Base-by-base conservation (phyloP, 2,797 vertebrate genomes). In the Oreonectes daqikongensis region DNA sequence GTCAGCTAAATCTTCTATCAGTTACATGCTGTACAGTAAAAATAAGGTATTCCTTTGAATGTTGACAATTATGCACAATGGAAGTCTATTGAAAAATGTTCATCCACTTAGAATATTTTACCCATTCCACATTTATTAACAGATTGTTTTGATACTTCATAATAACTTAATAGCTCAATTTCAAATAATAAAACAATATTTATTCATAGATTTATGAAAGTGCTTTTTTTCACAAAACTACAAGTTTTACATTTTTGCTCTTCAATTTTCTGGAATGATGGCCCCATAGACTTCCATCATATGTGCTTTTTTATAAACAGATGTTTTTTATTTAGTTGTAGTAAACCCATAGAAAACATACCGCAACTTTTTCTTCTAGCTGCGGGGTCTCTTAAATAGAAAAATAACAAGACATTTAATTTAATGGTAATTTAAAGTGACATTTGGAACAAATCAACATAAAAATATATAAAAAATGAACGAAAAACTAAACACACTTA, bases 291-390 rank as follows among this genome's bases (percentile, higher is more conserved):
- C 30, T 52, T 24, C 18, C 17, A 42, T 35, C 40, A 17, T n/a
- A 28, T n/a, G 10, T 42, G 14, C 24, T 44, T 59, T 28, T 20
- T 14, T 24, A 48, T 26, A 12, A 70, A 57, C 40, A 71, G n/a
- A 12, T 9, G 48, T 69, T 40, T 40, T 35, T 35, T 8, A 35
- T 50, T 14, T 6, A 74, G 7, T 46, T 3, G 38, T 22, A 32
- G 30, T 48, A 17, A 60, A 42, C 17, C 20, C 5, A 22, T 10
- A 68, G 35, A 74, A 44, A 79, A 95, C 96, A 95, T 94, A 99
- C 97, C 84, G 96, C 95, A 78, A 97, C 94, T 69, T 94, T 95
- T 80, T 98, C 97, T 52, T 96, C 94, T 83, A 86, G 42, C 2
- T 77, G 81, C 1, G 90, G 85, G 1, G 86, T 46, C 17, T 91